Evolutionary conservation across 2,797 vertebrate species (phyloP).

Genomic region (Coregonus sp.): DNA sequence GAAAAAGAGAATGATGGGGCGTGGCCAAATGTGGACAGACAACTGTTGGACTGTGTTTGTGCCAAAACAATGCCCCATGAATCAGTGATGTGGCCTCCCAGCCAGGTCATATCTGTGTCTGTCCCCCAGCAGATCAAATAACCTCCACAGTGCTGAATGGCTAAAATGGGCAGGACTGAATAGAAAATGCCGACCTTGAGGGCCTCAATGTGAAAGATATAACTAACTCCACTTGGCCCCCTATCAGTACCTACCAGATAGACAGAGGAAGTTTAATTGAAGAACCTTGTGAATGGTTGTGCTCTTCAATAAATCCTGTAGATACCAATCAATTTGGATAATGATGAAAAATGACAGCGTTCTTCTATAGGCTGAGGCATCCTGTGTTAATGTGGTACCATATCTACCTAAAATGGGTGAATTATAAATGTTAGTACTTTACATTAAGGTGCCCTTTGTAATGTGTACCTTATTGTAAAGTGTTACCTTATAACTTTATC

Average conservation of each 20-base stretch:
- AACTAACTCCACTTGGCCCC: background rate
- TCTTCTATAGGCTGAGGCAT: background rate
- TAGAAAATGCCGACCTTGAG: conserved; percentile 17
- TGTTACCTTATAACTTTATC: background rate
- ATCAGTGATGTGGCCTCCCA: conserved; percentile 14
- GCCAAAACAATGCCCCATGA: conserved; percentile 1
- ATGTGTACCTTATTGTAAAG: background rate
- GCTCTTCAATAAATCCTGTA: background rate
- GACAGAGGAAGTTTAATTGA: background rate
- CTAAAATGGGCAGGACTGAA: background rate
- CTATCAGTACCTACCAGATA: background rate
- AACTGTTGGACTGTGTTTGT: background rate
- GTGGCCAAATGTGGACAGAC: background rate
- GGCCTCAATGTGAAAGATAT: conserved; percentile 5
- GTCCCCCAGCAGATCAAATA: conserved; percentile 21
- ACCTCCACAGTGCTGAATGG: conserved; percentile 18
- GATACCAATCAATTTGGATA: background rate
- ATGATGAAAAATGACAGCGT: no score
- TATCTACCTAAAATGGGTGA: no score
- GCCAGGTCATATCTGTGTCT: background rate
- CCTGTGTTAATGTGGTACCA: background rate
- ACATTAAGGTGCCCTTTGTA: background rate
- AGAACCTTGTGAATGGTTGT: background rate
- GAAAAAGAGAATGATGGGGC: background rate
- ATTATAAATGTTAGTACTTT: background rate